Base-by-base conservation (phyloP, 2,113 vertebrate species). In the Petrocephalus microphthalmus region DNA sequence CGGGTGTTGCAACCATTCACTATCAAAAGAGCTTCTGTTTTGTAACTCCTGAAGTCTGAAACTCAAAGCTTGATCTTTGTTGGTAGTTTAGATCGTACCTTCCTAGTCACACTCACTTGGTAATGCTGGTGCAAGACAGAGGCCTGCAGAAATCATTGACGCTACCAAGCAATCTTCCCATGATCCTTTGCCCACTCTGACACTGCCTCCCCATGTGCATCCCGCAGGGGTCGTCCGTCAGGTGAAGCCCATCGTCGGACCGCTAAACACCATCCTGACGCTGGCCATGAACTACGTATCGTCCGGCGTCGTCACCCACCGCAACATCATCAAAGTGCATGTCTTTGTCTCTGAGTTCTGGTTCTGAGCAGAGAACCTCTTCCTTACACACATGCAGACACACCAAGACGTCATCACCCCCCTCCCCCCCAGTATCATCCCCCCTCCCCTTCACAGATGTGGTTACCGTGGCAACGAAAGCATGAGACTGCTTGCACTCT, bases 331-430 rank as follows among this genome's bases (percentile, higher is more conserved):
- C 92, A 90, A 96, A 0, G 94, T 98, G 2, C 94, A 96, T 91
- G 92, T 97, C 93, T 96, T 97, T 10, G 94, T 97, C 87, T 97
- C 97, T 0, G 95, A 97, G 92, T 97, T 96, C 90, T 97, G 96
- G 96, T 97, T 97, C 94, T 98, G 94, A 97, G 57, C 19, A 25
- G 37, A 74, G 20, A 85, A 29, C 2, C 13, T 57, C 5, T 17
- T 74, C n/a, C 47, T 89, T 29, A 85, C 11, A 13, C 15, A 37
- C 33, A 22, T 5, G 11, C 60, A 49, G 60, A 33, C 67, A 71
- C n/a, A 17, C 64, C 22, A 20, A 19, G 11, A 37, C 60, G 1
- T 22, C 87, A 52, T 49, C 19, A 20, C 42, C 42, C 1, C 42
- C 42, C n/a, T n/a, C n/a, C 19, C 29, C 60, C 22, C 60, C 87